Conservation (phyloP, 2,113 vertebrate genomes). For the Glaucidium brasilianum region DNA sequence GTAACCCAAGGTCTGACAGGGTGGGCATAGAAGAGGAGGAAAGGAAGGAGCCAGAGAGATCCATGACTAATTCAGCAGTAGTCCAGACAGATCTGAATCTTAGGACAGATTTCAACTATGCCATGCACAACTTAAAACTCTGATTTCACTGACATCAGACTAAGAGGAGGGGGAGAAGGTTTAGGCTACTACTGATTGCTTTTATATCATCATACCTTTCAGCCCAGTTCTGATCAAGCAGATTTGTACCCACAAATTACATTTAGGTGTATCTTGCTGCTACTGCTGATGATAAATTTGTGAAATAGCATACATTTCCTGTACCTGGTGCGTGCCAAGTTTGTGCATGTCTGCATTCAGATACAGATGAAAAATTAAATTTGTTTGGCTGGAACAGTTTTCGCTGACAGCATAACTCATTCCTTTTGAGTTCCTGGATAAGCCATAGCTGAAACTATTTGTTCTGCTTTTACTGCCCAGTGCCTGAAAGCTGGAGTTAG, state of each 20-base stretch:
- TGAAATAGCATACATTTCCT: slow-evolving; percentile 13
- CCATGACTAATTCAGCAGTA: background rate
- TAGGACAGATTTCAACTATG: background rate
- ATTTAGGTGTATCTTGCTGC: background rate
- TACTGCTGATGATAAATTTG: background rate
- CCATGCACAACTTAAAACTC: background rate
- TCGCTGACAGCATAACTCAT: slow-evolving; percentile 38
- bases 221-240: background rate
- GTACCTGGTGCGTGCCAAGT: background rate
- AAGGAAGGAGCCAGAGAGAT: background rate
- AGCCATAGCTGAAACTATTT: slow-evolving; percentile 17
- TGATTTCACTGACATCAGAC: background rate
- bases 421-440: slow-evolving; percentile 46
- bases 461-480: slow-evolving; percentile 20
- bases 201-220: background rate
- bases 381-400: slow-evolving; percentile 10
- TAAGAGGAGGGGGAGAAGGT: background rate
- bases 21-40: background rate
- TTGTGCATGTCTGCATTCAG: slow-evolving; percentile 35
- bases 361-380: slow-evolving; percentile 44
- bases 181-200: background rate
- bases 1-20: background rate
- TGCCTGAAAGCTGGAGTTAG: slow-evolving; percentile 1
- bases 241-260: background rate
- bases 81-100: background rate